Conservation (phyloP, 2,113 vertebrate genomes). For the Bubo blakistoni region DNA sequence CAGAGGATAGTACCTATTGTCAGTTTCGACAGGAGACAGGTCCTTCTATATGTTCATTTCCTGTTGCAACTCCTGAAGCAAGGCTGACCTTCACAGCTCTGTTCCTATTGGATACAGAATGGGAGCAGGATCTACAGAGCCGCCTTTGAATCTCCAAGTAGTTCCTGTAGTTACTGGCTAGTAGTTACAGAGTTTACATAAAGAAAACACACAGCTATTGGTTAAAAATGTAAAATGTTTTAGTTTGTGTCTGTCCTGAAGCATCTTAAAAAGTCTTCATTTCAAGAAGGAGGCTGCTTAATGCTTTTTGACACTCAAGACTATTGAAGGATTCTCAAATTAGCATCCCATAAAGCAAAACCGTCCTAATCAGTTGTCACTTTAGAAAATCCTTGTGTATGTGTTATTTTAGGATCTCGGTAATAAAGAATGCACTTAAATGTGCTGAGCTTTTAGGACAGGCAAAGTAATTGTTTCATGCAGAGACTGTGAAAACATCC, state of each 20-base stretch:
- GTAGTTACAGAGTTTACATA: background rate
- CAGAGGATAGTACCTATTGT: background rate
- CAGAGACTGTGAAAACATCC: slow-evolving; percentile 12
- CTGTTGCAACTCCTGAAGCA: background rate
- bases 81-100: background rate
- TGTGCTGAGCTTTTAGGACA: background rate
- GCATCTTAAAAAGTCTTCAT: background rate
- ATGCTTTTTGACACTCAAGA: background rate
- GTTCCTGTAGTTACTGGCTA: background rate
- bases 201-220: background rate
- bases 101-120: background rate
- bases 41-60: background rate
- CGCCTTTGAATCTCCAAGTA: background rate
- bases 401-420: background rate
- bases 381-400: background rate
- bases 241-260: background rate
- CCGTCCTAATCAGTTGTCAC: background rate
- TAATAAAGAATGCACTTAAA: background rate
- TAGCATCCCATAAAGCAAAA: background rate
- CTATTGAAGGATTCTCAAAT: background rate
- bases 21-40: background rate
- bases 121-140: background rate
- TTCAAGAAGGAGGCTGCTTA: background rate
- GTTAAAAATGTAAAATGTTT: background rate
- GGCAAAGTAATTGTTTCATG: background rate